These are phyloP conservation scores for Oreochromis tanganicae DNA, from an alignment of 2,113 vertebrate genomes.

Conservation along the genomic window DNA sequence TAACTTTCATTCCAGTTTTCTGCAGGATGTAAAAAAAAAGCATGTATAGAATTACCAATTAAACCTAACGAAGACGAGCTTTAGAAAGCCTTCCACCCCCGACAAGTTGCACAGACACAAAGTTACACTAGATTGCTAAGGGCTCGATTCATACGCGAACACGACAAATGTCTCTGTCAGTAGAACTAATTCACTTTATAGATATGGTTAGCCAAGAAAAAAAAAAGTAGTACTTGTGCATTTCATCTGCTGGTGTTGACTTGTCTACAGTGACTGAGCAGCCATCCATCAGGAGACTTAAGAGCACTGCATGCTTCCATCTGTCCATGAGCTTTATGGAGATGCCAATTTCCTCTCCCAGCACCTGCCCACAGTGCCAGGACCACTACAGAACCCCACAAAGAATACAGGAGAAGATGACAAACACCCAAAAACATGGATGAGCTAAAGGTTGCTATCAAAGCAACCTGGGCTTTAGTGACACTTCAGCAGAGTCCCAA, in stretches of 20 bases:
- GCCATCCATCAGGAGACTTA: not conserved
- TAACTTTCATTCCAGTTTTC: not conserved
- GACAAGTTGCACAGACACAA: not conserved
- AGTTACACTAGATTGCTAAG: not conserved
- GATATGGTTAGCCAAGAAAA: not conserved
- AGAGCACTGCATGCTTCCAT: not conserved
- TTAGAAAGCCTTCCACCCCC: not conserved
- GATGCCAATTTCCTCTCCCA: not conserved
- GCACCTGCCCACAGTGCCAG: not conserved
- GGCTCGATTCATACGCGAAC: not conserved
- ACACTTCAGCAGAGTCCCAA: not conserved
- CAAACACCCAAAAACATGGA: not conserved
- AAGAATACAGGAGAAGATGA: not conserved
- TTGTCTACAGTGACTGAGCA: not conserved
- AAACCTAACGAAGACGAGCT: not conserved
- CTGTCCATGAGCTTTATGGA: not conserved
- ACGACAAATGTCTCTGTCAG: not conserved
- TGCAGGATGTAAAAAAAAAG: not conserved
- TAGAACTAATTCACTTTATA: not conserved
- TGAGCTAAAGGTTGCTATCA: not conserved
- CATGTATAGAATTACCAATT: not conserved
- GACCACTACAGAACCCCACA: not conserved
- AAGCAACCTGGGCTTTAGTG: not conserved
- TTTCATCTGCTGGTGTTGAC: not conserved
- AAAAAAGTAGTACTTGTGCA: not conserved